Evolutionary conservation across 2,113 vertebrate genomes (phyloP), one percentile per base, ranked within the genome.

Genomic region (Embiotoca jacksoni): DNA sequence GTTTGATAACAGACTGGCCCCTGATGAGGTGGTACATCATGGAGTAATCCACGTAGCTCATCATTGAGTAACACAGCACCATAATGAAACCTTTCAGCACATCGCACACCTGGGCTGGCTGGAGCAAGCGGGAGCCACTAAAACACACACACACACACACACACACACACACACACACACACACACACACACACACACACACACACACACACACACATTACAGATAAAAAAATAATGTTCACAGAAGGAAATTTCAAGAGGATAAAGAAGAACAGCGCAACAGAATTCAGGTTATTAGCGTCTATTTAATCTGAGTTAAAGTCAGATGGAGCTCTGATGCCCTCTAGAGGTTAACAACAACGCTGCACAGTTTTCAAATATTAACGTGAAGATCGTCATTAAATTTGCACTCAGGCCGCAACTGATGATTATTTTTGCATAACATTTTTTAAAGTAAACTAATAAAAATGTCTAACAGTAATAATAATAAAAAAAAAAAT

Each of bases 21-120:
- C 98, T 91, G 88, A 99, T 99, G 84, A 99, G 95, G 89, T 99
- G 98, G 89, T 99, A 99, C 97, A 99, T 99, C 98, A 99, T 99
- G 91, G 98, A 97, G 85, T 99, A 99, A 94, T 99, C 98, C 80
- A 99, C 98, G 31, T 99, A 99, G 93, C 98, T 97, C 97, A 98
- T 98, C 97, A 99, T 98, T 70, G 96, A 97, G 89, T 98, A 99
- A 91, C 97, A 99, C 89, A 99, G 93, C 59, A 98, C 93, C 96
- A 99, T 90, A 84, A 99, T 97, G 81, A 99, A 94, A 62, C 97
- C 98, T 93, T 99, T 99, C 79, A 99, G 91, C 83, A 99, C 94
- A 75, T 99, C 98, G 88, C 98, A 99, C 87, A 99, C 97, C 91
- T 99, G 98, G 85, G 98, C 98, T 11, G 98, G 98, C 91, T 99